phyloP scores from a whole-genome alignment of 2,113 vertebrate genomes.

The Eidolon helvum region DNA sequence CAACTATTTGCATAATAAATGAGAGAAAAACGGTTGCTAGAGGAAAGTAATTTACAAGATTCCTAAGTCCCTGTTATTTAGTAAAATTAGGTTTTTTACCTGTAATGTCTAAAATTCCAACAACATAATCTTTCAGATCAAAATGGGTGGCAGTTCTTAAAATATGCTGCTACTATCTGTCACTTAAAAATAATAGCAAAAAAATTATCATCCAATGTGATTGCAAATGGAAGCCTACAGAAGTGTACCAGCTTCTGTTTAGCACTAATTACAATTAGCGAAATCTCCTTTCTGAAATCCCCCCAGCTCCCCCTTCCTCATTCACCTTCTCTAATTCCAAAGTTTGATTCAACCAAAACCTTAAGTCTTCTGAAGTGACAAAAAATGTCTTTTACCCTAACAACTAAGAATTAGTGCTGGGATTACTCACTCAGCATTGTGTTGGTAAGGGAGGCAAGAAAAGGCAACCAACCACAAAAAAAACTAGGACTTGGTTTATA shows the following conservation, averaged over 20 bases:
- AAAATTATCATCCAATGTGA: constrained; percentile 33
- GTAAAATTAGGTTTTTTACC: constrained; percentile 64
- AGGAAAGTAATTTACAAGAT: constrained; percentile 55
- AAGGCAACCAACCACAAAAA: neutral
- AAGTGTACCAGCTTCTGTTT: constrained; percentile 53
- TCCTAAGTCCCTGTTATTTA: constrained; percentile 48
- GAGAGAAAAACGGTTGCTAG: neutral
- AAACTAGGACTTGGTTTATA: neutral
- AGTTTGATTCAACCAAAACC: constrained; percentile 3
- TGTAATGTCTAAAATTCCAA: constrained; percentile 40
- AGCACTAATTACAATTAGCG: constrained; percentile 58
- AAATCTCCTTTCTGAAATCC: constrained; percentile 19
- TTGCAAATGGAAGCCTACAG: constrained; percentile 42
- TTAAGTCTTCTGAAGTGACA: neutral
- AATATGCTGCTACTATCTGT: constrained; percentile 69
- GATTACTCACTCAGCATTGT: neutral
- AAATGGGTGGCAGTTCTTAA: constrained; percentile 65
- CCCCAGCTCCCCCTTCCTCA: neutral
- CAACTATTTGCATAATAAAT: constrained; percentile 53
- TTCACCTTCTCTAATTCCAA: neutral
- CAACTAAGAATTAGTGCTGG: constrained; percentile 5
- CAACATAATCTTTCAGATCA: constrained; percentile 67
- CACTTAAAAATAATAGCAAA: constrained; percentile 68
- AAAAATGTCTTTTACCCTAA: constrained; percentile 15
- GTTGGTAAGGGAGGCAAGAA: neutral